Base-by-base conservation (phyloP, 1,140 invertebrate species). In the Neuroterus valhalla region DNA sequence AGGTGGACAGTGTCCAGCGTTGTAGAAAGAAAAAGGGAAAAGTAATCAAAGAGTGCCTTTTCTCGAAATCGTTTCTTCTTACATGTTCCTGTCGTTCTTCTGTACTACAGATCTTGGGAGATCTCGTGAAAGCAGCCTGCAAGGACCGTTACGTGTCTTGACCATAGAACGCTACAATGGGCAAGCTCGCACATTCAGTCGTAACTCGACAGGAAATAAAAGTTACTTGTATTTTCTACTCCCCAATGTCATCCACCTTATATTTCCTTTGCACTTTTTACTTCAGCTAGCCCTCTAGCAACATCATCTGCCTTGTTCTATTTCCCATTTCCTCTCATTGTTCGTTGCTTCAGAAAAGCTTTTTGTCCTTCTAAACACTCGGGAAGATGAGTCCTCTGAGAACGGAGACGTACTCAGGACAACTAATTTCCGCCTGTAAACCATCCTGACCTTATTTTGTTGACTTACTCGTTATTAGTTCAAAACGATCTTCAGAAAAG, bases 231-330 rank as follows among this genome's bases (percentile, higher is more conserved):
- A 68, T 50, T 66, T 46, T 15, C 26, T n/a, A 21, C 44, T 50
- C 70, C 50, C 38, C 50, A 50, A 71, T 76, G 66, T 72, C 44
- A 45, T 72, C 67, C 45, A 26, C 46, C 55, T 31, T 42, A 74
- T 74, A 69, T 73, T 79, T 81, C 75, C 77, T 74, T 42, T 71
- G 23, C 23, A 26, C 70, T 72, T 76, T 77, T 81, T 79, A 71
- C 75, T 77, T 72, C 46, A 43, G 48, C 70, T 46, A 70, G 75
- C 72, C 62, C 73, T 71, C 67, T 43, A 69, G 52, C 44, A n/a
- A 42, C 46, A 46, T 68, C 48, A 43, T 66, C 26, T 67, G 72
- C 72, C 74, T 79, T 77, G 72, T n/a, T n/a, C n/a, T 71, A 55
- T 69, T 44, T 70, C 70, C 74, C 72, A 74, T 79, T 77, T 78